Evolutionary conservation across 1,140 invertebrate species (phyloP), one percentile per base, ranked within the genome.

Genomic region (Nylanderia fulva): DNA sequence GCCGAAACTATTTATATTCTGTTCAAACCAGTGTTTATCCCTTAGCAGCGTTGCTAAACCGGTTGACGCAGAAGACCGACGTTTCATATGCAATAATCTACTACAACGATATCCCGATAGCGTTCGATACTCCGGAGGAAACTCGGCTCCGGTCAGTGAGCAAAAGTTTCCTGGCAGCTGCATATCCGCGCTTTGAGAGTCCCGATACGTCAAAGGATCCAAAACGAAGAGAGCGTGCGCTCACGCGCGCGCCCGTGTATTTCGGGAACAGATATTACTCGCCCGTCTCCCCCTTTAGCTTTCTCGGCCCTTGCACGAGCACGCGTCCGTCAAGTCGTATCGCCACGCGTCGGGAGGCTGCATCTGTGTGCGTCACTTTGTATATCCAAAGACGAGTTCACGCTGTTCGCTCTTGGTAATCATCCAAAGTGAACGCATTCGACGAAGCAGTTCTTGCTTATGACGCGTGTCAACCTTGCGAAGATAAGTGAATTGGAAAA

Each of bases 131-230:
- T 27, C 29, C n/a, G 36, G 36, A 56, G 72, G 75, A 39, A 72
- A 71, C 27, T 77, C 66, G 66, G 88, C 71, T 88, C 74, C 69
- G 87, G 58, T 66, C 84, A 75, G 39, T 45, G 42, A 61, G 60
- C 56, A 79, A 89, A 89, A 89, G 52, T 89, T 89, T 84, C 42
- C 83, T 69, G 71, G 71, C 84, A 88, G 83, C 77, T 88, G 86
- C 76, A 89, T 80, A 86, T 86, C 72, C 66, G 61, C 54, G 80
- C 86, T 90, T 80, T 85, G 86, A 79, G 86, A 85, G 74, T 90
- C 74, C 61, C 86, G 79, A 90, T 90, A 90, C 86, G 79, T 90
- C 89, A 90, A 90, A 90, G 86, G 88, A 68, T 72, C 75, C 45
- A 66, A 90, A 90, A 88, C 52, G 77, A 86, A 88, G 48, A 63